Evolutionary conservation across 1,140 invertebrate genomes (phyloP).

Genomic region (Parasteatoda tepidariorum): DNA sequence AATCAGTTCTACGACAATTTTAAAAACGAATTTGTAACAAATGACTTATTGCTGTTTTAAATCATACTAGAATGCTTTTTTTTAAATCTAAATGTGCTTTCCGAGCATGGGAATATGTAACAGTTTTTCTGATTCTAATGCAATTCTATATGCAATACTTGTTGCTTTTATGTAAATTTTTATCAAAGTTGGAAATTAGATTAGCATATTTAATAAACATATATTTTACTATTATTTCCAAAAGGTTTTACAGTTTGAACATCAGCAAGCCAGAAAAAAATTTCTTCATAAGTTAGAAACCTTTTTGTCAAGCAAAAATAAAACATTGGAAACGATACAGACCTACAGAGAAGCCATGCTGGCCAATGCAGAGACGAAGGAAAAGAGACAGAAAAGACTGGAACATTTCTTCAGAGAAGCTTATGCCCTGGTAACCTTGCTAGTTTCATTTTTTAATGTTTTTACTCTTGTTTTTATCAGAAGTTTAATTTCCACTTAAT

Average conservation of each 20-base stretch:
- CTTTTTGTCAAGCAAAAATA: slow-evolving; percentile 85
- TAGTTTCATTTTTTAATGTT: background rate
- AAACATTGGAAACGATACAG: slow-evolving; percentile 79
- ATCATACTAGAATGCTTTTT: no score
- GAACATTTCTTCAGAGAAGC: slow-evolving; percentile 99
- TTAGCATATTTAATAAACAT: no score
- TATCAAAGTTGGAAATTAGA: no score
- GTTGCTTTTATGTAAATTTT: no score
- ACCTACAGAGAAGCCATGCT: slow-evolving; percentile 85
- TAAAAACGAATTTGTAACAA: no score
- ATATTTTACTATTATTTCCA: slow-evolving; percentile 27
- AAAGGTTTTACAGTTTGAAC: slow-evolving; percentile 88
- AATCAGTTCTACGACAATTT: no score
- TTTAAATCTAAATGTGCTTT: no score
- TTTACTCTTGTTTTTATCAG: background rate
- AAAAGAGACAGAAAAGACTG: slow-evolving; percentile 90
- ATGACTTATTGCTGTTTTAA: no score
- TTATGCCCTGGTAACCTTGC: slow-evolving; percentile 79
- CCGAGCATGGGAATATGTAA: no score
- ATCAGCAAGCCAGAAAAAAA: slow-evolving; percentile 81
- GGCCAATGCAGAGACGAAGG: slow-evolving; percentile 94
- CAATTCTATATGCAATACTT: no score
- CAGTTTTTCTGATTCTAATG: no score
- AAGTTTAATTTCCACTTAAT: no score
- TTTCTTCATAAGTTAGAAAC: slow-evolving; percentile 91